These are phyloP conservation scores for Tineola bisselliella DNA, from an alignment of 2,888 invertebrate genomes.

Conservation along the genomic window DNA sequence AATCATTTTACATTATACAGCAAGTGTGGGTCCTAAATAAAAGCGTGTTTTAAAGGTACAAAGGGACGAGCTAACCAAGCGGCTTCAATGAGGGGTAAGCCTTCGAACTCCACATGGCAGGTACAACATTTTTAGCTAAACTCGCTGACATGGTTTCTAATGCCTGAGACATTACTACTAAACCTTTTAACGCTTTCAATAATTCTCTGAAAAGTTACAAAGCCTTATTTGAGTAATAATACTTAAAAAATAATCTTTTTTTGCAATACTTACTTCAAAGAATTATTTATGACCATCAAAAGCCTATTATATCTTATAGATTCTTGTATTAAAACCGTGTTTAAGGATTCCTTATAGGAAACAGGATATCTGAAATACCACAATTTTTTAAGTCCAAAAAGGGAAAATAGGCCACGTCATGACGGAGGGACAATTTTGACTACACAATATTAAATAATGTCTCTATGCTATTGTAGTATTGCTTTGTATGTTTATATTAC, in stretches of 20 bases:
- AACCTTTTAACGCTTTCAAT: slow-evolving; percentile 77
- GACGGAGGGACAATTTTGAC: too few species aligned
- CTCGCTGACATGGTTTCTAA: slow-evolving; percentile 75
- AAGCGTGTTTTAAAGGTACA: too few species aligned
- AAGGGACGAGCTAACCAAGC: slow-evolving; percentile 68
- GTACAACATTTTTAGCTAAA: slow-evolving; percentile 75
- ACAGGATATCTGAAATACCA: slow-evolving; percentile 84
- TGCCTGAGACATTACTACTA: slow-evolving; percentile 81
- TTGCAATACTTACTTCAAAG: slow-evolving; percentile 50
- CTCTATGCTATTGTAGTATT: too few species aligned
- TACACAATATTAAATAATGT: too few species aligned
- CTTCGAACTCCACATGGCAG: slow-evolving; percentile 73
- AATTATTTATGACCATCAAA: slow-evolving; percentile 63
- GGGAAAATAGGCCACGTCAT: too few species aligned
- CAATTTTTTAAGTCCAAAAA: too few species aligned
- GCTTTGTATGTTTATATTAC: too few species aligned
- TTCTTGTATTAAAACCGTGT: slow-evolving; percentile 89
- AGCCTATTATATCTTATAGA: slow-evolving; percentile 80
- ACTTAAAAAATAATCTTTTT: background rate
- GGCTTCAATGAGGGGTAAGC: slow-evolving; percentile 78
- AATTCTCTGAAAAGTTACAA: slow-evolving; percentile 64
- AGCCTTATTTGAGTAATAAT: too few species aligned
- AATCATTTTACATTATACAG: too few species aligned
- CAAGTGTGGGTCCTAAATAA: too few species aligned
- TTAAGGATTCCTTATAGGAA: slow-evolving; percentile 86